Base-by-base conservation (phyloP, 2,888 invertebrate species). In the Drepanosiphum platanoidis region DNA sequence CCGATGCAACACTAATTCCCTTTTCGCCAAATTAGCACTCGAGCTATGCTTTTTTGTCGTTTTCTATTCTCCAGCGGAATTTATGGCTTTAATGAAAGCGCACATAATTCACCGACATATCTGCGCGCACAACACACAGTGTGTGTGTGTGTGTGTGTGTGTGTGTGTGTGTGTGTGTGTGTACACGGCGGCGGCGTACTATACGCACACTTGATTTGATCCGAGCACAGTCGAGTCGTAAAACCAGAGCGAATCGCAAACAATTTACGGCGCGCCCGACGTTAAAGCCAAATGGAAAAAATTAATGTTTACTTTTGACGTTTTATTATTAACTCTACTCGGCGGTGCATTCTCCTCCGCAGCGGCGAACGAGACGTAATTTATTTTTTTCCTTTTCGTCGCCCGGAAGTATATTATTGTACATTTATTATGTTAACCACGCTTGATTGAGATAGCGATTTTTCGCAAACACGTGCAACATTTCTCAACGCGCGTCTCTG, bases 11-110 rank as follows among this genome's bases (percentile, higher is more conserved):
- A 74, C 83, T 83, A 83, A 83, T 83, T 83, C 75, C 75, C 66
- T 64, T 83, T 83, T 83, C 74, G 83, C 75, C 83, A 83, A 83
- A 83, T 83, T 83, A 83, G 74, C 83, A 83, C 83, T 83, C 83
- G 30, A 75, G 75, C 39, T 71, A 52, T 39, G 30, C 7, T 82
- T 71, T 82, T 82, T 71, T 71, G 46, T 52, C 66, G 46, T 66
- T 75, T 83, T 66, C 46, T 66, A 75, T 83, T 83, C 46, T 46
- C 52, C 22, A 66, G 34, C 74, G 36, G n/a, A 75, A 75, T 83
- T 83, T 83, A 74, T 75, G 34, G 52, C 34, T 66, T 30, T 66
- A 83, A 75, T 34, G 66, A 75, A 64, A 66, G 30, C 74, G 7
- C 64, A 22, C 30, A 52, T 68, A 66, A 15, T 66, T 18, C 27